Percentiles rank a stretch among this genome's conserved stretches.
Evolutionary conservation across 1,140 invertebrate genomes (phyloP).

Genomic region (Habropoda laboriosa): DNA sequence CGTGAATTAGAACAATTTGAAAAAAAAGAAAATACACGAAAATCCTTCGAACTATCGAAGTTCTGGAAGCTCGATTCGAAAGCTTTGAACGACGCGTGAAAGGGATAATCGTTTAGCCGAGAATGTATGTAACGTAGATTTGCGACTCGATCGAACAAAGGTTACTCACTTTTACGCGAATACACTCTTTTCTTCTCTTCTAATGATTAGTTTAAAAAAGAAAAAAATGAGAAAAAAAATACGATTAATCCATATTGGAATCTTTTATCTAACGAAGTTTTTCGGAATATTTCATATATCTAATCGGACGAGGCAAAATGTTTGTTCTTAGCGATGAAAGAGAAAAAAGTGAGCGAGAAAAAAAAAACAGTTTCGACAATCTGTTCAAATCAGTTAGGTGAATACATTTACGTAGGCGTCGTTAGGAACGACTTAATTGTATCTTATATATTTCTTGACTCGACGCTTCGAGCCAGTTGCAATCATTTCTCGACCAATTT

Average conservation of each 20-base stretch:
- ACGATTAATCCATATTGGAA: neutral
- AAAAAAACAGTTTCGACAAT: constrained; percentile 45
- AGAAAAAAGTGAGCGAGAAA: neutral
- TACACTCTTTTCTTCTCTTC: constrained; percentile 30
- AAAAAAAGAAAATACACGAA: neutral
- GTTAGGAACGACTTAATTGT: constrained; percentile 9
- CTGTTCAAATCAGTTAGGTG: constrained; percentile 50
- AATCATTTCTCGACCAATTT: constrained; percentile 70
- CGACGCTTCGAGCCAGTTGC: constrained; percentile 55
- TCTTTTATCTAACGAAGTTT: neutral
- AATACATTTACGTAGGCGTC: constrained; percentile 17
- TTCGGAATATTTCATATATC: neutral
- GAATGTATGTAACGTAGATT: no score
- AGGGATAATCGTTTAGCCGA: constrained; percentile 7
- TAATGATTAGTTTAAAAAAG: constrained; percentile 46
- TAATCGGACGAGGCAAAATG: constrained; percentile 6
- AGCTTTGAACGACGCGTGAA: constrained; percentile 7
- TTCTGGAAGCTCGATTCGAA: neutral
- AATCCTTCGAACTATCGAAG: no score
- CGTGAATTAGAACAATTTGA: neutral
- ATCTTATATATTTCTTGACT: constrained; percentile 42
- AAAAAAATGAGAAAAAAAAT: no score
- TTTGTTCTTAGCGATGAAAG: constrained; percentile 42
- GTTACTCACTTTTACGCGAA: neutral
- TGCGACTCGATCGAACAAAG: neutral